A percentile compares a stretch with the other conserved stretches of the same genome.
Conservation (phyloP, 2,888 invertebrate genomes). For the Dynastes grantii region DNA sequence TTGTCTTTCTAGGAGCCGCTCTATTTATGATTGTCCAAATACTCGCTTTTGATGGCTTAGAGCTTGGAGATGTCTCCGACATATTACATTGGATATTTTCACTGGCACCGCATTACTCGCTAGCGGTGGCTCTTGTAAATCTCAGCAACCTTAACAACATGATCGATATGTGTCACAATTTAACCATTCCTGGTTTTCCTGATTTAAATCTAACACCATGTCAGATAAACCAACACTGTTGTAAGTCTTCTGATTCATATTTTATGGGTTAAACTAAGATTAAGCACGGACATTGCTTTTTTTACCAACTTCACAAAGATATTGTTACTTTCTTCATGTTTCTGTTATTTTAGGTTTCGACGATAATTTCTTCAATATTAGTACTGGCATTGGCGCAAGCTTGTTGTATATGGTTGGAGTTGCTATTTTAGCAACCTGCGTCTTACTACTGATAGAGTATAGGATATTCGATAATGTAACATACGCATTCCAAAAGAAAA, state of each 20-base stretch:
- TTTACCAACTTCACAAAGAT: too few relatives aligned
- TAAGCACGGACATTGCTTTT: background rate
- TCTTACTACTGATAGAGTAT: conserved; percentile 80
- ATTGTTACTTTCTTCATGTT: background rate
- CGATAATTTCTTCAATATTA: conserved; percentile 76
- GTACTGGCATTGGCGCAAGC: conserved; percentile 80
- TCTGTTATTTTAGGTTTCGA: conserved; percentile 55
- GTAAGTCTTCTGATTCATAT: conserved; percentile 6
- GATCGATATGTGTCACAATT: conserved; percentile 50
- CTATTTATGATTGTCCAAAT: conserved; percentile 81
- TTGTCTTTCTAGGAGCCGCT: conserved; percentile 76
- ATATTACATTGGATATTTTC: conserved; percentile 79
- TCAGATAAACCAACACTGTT: background rate
- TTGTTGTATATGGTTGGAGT: conserved; percentile 75
- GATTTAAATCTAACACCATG: background rate
- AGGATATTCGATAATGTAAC: conserved; percentile 72
- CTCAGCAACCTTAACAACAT: conserved; percentile 54
- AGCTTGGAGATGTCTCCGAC: conserved; percentile 75
- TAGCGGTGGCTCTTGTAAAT: conserved; percentile 72
- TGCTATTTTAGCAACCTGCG: conserved; percentile 74
- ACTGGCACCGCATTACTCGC: conserved; percentile 80
- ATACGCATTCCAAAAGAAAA: conserved; percentile 57
- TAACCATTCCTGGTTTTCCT: background rate
- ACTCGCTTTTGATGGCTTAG: conserved; percentile 75
- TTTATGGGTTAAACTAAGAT: background rate